Evolutionary conservation across 2,113 vertebrate genomes (phyloP).

Genomic region (Serinus canaria): DNA sequence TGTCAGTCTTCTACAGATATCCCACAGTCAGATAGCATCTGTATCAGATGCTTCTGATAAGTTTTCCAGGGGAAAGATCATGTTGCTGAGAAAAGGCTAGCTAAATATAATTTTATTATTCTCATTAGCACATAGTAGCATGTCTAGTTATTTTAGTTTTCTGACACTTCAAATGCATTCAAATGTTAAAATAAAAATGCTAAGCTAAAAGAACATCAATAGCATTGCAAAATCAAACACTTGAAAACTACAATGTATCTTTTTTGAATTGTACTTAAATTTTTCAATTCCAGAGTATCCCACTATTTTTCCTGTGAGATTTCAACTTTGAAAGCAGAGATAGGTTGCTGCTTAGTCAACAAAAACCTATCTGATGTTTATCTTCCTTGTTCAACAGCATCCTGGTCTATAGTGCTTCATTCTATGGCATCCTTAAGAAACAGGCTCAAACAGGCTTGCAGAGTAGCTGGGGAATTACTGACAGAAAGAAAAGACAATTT

Average conservation of each 20-base stretch:
- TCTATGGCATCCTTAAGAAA: background rate
- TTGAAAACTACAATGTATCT: background rate
- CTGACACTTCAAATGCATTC: background rate
- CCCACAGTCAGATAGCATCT: background rate
- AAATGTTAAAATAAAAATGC: background rate
- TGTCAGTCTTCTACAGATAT: background rate
- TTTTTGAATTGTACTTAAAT: background rate
- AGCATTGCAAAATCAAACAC: background rate
- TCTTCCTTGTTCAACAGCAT: background rate
- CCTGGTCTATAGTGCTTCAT: background rate
- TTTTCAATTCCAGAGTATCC: background rate
- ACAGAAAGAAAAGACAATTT: background rate
- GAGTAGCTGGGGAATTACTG: background rate
- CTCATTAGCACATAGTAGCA: fast-evolving
- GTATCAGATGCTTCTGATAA: background rate
- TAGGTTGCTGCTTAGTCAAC: background rate
- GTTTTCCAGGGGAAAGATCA: background rate
- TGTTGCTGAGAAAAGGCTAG: background rate
- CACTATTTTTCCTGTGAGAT: background rate
- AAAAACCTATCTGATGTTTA: background rate
- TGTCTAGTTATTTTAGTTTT: background rate
- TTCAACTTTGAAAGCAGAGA: background rate
- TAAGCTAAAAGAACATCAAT: background rate
- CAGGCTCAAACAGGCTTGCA: background rate
- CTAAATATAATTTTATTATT: background rate